phyloP scores from a whole-genome alignment of 2,888 invertebrate genomes.

The Xanthia icteritia region DNA sequence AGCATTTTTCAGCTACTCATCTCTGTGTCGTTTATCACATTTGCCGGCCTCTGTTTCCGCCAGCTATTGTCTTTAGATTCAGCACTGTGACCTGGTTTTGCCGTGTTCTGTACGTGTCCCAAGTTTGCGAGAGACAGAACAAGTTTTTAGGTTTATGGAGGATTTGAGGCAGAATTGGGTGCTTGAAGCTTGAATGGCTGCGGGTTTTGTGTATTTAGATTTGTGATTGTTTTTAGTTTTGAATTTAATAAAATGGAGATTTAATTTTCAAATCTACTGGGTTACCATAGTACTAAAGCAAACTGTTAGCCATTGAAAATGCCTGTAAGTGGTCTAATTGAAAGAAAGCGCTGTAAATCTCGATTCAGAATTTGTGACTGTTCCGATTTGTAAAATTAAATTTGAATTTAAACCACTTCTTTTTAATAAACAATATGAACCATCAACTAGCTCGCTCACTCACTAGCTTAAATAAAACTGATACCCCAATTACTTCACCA shows the following conservation, averaged over 20 bases:
- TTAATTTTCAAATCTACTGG: not conserved
- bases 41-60: conserved; percentile 71
- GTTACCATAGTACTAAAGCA: not conserved
- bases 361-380: no score
- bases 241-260: not conserved
- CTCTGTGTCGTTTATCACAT: conserved; percentile 83
- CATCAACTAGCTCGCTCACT: not conserved
- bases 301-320: not conserved
- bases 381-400: not conserved
- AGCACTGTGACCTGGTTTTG: conserved; percentile 76
- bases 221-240: conserved; percentile 16
- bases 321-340: not conserved
- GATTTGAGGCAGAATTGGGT: conserved; percentile 44
- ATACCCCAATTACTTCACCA: conserved; percentile 9
- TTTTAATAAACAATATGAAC: not conserved
- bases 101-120: conserved; percentile 55
- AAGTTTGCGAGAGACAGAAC: conserved; percentile 61
- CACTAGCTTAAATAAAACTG: not conserved
- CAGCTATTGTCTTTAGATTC: conserved; percentile 81
- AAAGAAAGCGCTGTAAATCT: not conserved
- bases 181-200: conserved; percentile 27
- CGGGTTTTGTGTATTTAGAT: conserved; percentile 11
- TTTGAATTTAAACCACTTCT: not conserved
- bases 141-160: conserved; percentile 67
- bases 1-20: conserved; percentile 83